Percentiles rank a stretch among this genome's conserved stretches.
These are phyloP conservation scores for Synergus japonicus DNA, from an alignment of 2,888 invertebrate genomes.

Conservation along the genomic window DNA sequence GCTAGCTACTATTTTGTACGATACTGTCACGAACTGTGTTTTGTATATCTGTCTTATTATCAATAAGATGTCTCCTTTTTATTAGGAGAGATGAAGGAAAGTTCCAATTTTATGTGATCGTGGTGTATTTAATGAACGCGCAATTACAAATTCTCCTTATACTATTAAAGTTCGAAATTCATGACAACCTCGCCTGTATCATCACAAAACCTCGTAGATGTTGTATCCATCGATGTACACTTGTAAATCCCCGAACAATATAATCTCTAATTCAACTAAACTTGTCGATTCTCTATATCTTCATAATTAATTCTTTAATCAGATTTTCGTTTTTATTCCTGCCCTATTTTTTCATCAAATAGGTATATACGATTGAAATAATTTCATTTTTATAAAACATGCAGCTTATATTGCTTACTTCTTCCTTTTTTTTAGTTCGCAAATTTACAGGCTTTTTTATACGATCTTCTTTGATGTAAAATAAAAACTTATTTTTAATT, in stretches of 20 bases:
- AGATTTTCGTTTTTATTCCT: neutral
- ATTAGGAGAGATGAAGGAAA: conserved; percentile 49
- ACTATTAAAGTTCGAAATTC: conserved; percentile 45
- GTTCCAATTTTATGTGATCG: conserved; percentile 52
- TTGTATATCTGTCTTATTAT: conserved; percentile 69
- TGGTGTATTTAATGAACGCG: conserved; percentile 51
- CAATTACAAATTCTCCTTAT: conserved; percentile 54
- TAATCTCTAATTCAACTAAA: conserved; percentile 63
- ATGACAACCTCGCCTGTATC: conserved; percentile 56
- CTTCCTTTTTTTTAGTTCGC: too few species aligned
- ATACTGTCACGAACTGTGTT: conserved; percentile 63
- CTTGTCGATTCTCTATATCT: neutral
- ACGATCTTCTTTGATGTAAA: too few species aligned
- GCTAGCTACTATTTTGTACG: conserved; percentile 71
- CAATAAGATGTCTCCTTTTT: conserved; percentile 61
- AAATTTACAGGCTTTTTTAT: too few species aligned
- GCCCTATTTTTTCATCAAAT: neutral
- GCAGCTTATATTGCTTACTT: too few species aligned
- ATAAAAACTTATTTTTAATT: too few species aligned
- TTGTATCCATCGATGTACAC: conserved; percentile 69
- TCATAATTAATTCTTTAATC: neutral
- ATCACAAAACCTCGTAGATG: conserved; percentile 63
- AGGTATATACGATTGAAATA: conserved; percentile 5
- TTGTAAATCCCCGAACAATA: conserved; percentile 70
- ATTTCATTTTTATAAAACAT: neutral